Evolutionary conservation across 2,113 vertebrate genomes (phyloP), one percentile per base, ranked within the genome.

Genomic region (Alaudala cheleensis): DNA sequence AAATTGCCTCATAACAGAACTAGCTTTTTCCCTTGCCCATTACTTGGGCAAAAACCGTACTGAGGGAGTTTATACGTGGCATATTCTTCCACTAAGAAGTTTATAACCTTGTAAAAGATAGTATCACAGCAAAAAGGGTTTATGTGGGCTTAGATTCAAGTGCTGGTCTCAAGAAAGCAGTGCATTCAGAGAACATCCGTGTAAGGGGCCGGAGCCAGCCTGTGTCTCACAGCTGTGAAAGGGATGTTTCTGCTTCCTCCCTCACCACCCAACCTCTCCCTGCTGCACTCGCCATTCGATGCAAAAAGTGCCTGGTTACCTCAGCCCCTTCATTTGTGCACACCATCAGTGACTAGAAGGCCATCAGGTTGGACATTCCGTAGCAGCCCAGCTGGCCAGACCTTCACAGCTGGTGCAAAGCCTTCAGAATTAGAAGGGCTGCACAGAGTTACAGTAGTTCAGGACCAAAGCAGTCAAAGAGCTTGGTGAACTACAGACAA

Each of bases 271-370:
- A 87, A 3, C 34, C 15, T 81, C 47, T 78, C 34, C 56, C 31
- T 50, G 51, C 25, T 31, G 28, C 73, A 16, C 47, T 42, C 4
- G 0, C 2, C 0, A 1, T 33, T 58, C 0, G 0, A 24, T 74
- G 29, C 61, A 66, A 23, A 45, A 67, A 37, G 33, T 29, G 18
- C 44, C 28, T 1, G 1, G 33, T 83, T 61, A 21, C 34, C 53
- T 50, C 73, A 90, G 44, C 7, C 28, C n/a, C 42, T 49, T 81
- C 18, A 22, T 45, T 45, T 1, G 0, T 17, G 23, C 47, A 45
- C 10, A 6, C 9, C 0, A 0, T 33, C 84, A 53, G 15, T 21
- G 45, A 24, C 20, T 18, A 6, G 33, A 56, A 47, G 44, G 14
- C 13, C 28, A 2, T 14, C 31, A 47, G 62, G 34, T 2, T 37